Conservation (phyloP, 2,888 invertebrate genomes). For the Strigamia crassipes region DNA sequence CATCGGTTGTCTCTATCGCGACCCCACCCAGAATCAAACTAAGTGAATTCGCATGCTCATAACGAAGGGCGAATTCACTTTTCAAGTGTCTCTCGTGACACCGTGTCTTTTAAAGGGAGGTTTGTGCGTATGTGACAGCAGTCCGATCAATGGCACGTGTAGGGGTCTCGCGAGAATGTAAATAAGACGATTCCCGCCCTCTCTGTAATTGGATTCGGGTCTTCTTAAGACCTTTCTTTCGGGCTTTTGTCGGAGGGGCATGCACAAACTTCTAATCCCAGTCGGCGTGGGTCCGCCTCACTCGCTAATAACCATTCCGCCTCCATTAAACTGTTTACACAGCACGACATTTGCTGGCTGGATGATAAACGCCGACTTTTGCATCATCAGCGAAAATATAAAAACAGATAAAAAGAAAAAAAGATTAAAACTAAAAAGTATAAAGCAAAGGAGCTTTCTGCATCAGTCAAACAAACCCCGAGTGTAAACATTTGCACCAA, state of each 20-base stretch:
- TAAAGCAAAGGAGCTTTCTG: neutral
- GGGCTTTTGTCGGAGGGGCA: conserved; percentile 26
- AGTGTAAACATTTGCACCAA: conserved; percentile 14
- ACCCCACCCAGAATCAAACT: conserved; percentile 40
- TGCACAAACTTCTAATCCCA: conserved; percentile 33
- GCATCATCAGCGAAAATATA: conserved; percentile 2
- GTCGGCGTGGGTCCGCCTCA: conserved; percentile 32
- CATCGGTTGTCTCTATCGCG: conserved; percentile 8
- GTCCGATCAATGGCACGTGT: conserved; percentile 40
- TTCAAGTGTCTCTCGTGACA: conserved; percentile 24
- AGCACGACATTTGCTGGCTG: conserved; percentile 31
- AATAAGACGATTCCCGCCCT: conserved; percentile 42
- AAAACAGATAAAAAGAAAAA: neutral
- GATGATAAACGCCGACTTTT: conserved; percentile 7
- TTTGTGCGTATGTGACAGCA: neutral
- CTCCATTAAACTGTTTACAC: conserved; percentile 42
- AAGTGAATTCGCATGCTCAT: conserved; percentile 38
- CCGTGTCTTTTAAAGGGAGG: neutral
- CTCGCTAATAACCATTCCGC: conserved; percentile 37
- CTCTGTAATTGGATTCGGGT: conserved; percentile 38
- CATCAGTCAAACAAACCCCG: neutral
- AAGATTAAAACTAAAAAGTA: neutral
- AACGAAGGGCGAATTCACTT: conserved; percentile 39
- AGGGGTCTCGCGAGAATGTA: conserved; percentile 36
- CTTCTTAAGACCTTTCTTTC: conserved; percentile 19